Percentiles rank a stretch among this genome's conserved stretches.
These are phyloP conservation scores for Knipowitschia caucasica DNA, from an alignment of 2,797 vertebrate species.

Conservation along the genomic window DNA sequence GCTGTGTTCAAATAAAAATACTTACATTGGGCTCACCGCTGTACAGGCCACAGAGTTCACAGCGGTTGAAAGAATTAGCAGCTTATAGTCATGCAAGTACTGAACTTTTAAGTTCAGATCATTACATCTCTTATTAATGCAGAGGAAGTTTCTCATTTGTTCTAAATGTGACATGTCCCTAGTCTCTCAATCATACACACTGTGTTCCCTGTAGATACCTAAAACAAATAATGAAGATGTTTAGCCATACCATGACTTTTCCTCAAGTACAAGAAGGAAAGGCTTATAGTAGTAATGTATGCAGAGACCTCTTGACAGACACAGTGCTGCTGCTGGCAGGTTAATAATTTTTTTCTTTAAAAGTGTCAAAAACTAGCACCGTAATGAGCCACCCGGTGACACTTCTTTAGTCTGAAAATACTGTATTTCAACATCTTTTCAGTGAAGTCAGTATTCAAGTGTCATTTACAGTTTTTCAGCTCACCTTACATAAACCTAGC, in stretches of 20 bases:
- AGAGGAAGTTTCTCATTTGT: not conserved
- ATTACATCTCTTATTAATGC: too few relatives aligned
- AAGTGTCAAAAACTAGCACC: conserved; percentile 9
- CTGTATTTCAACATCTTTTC: conserved; percentile 9
- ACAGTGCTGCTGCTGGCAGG: not conserved
- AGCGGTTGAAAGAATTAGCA: too few relatives aligned
- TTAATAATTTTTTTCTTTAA: not conserved
- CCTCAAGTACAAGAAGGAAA: not conserved
- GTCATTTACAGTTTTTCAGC: conserved; percentile 7
- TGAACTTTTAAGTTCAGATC: too few relatives aligned
- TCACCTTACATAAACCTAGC: not conserved
- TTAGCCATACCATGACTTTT: not conserved
- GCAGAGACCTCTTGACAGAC: conserved; percentile 7
- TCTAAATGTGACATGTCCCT: not conserved
- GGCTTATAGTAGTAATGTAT: conserved; percentile 7
- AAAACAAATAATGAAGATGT: not conserved
- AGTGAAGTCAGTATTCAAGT: conserved; percentile 8
- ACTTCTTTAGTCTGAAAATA: conserved; percentile 12
- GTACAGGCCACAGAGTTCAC: too few relatives aligned
- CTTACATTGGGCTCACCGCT: too few relatives aligned
- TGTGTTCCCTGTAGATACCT: not conserved
- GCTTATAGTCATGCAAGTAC: too few relatives aligned
- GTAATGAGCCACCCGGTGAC: conserved; percentile 10
- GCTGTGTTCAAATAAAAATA: too few relatives aligned
- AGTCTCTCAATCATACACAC: not conserved